These are phyloP conservation scores for Rapana venosa DNA, from an alignment of 2,888 invertebrate genomes.

Conservation along the genomic window DNA sequence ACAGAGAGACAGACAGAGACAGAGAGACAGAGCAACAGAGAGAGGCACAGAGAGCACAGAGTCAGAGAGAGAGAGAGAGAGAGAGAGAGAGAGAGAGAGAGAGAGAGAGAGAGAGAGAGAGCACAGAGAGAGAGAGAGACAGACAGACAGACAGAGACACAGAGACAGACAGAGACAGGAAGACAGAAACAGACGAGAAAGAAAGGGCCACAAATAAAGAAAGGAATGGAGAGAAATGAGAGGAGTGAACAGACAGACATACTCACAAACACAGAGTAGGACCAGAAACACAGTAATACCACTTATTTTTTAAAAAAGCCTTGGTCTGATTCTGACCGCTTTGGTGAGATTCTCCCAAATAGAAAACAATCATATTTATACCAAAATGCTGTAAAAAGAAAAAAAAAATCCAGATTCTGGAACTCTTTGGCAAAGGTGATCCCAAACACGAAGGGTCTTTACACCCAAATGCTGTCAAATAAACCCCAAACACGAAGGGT, in stretches of 20 bases:
- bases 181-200: background rate
- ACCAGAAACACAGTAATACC: background rate
- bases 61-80: background rate
- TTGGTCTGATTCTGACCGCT: too few species aligned
- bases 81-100: background rate
- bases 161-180: background rate
- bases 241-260: background rate
- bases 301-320: background rate
- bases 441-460: too few species aligned
- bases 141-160: background rate
- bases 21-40: background rate
- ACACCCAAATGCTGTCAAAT: too few species aligned
- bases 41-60: background rate
- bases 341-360: too few species aligned
- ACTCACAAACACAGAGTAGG: background rate
- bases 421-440: too few species aligned
- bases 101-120: background rate
- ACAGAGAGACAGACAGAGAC: background rate
- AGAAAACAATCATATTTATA: background rate
- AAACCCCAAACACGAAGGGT: too few species aligned
- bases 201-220: background rate
- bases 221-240: background rate
- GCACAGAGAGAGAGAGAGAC: background rate
- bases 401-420: too few species aligned
- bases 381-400: background rate